Evolutionary conservation across 2,797 vertebrate species (phyloP).

Genomic region (Lycodopsis pacificus): DNA sequence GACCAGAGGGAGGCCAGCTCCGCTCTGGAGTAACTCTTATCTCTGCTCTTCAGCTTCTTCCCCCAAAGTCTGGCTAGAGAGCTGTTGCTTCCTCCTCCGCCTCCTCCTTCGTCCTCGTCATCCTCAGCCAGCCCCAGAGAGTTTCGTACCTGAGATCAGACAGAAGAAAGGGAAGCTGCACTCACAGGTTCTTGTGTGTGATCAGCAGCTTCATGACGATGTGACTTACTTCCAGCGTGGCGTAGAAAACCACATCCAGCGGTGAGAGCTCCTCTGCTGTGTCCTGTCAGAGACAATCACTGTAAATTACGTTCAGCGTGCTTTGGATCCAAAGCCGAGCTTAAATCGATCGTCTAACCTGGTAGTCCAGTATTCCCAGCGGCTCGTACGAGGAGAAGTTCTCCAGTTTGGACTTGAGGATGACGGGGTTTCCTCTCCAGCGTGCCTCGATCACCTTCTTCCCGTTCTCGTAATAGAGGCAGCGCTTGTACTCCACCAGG

Average conservation of each 20-base stretch:
- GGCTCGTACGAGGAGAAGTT: conserved; percentile 92
- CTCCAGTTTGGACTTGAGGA: conserved; percentile 95
- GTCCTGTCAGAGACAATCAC: conserved; percentile 52
- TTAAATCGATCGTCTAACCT: conserved; percentile 41
- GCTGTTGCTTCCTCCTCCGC: conserved; percentile 60
- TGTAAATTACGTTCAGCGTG: too few species aligned
- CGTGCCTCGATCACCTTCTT: conserved; percentile 96
- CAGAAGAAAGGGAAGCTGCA: neutral
- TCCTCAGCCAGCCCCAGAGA: conserved; percentile 88
- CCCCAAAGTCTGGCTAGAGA: conserved; percentile 87
- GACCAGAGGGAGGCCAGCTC: conserved; percentile 95
- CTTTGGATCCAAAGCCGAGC: neutral
- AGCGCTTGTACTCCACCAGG: conserved; percentile 89
- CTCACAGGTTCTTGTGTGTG: neutral
- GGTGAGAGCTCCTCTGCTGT: conserved; percentile 83
- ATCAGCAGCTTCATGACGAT: neutral
- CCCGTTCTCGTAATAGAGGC: conserved; percentile 93
- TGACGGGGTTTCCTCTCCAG: conserved; percentile 89
- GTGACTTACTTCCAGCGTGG: conserved; percentile 89
- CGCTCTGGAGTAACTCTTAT: conserved; percentile 83
- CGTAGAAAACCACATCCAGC: conserved; percentile 90
- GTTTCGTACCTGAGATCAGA: conserved; percentile 74
- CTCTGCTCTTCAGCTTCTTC: conserved; percentile 72
- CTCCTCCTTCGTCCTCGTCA: conserved; percentile 61
- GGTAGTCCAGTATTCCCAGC: conserved; percentile 86